Evolutionary conservation across 2,113 vertebrate species (phyloP).

Genomic region (Xiphorhynchus elegans): DNA sequence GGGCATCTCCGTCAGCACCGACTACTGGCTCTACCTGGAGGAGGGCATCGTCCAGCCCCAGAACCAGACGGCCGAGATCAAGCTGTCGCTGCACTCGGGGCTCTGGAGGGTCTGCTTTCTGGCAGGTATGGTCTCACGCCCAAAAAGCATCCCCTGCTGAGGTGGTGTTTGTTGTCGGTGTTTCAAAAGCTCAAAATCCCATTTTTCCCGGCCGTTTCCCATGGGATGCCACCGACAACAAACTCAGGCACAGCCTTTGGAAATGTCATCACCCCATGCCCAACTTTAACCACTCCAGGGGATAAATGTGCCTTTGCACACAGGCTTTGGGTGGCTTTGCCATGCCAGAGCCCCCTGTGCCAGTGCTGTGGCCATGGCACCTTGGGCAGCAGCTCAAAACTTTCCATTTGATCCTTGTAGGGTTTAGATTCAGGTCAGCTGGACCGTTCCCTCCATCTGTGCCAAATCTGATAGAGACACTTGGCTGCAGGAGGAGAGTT

Average conservation of each 20-base stretch:
- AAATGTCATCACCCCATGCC: accelerated
- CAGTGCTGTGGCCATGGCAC: accelerated
- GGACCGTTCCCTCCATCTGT: accelerated
- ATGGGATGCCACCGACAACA: too few species aligned
- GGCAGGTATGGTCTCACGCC: conserved; percentile 73
- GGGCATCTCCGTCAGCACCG: conserved; percentile 92
- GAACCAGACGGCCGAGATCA: conserved; percentile 88
- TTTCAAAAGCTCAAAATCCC: too few species aligned
- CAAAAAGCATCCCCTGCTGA: accelerated
- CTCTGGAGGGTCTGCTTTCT: conserved; percentile 96
- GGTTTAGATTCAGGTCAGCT: conserved; percentile 45
- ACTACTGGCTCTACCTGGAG: conserved; percentile 98
- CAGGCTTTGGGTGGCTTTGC: background rate
- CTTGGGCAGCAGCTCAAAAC: background rate
- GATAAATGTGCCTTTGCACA: background rate
- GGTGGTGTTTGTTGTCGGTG: background rate
- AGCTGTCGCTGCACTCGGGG: conserved; percentile 90
- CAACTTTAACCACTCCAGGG: background rate
- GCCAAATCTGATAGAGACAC: background rate
- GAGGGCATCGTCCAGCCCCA: conserved; percentile 88
- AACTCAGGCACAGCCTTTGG: background rate
- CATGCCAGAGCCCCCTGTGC: background rate
- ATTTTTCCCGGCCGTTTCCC: too few species aligned
- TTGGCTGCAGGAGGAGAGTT: background rate
- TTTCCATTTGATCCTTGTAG: background rate